Evolutionary conservation across 2,888 invertebrate genomes (phyloP), one percentile per base, ranked within the genome.

Genomic region (Osmoderma eremita): DNA sequence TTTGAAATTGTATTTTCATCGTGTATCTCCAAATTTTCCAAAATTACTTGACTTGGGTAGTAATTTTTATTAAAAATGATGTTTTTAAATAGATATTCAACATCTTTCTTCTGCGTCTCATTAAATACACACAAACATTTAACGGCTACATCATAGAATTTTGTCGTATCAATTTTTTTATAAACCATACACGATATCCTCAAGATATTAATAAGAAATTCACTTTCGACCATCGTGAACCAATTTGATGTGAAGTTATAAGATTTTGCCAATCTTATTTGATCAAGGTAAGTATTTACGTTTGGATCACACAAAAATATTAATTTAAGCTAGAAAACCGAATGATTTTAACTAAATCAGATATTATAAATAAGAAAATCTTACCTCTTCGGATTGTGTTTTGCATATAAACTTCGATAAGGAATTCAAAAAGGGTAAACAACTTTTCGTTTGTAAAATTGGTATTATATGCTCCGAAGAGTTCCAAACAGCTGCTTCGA

Each of bases 191-290:
- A 72, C 1, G 79, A 82, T 39, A 85, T 76, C 76, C 83, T 86
- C 24, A 88, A 76, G 64, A 85, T 78, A 75, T 84, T 85, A 73
- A 85, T 84, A 5, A 88, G 75, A 8, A 90, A 80, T 67, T 85
- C 83, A 6, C 85, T 83, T 81, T 90, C 90, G 73, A 86, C 84
- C 82, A 88, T 87, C 0, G 88, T 87, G 76, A 88, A 88, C 88
- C 88, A 88, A 76, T 87, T 87, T 49, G 83, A 83, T 66, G 82
- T 83, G n/a, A 88, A 79, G 73, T 81, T 82, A 67, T 78, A 80
- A 50, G 74, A 74, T 15, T 73, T 65, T 1, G 73, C 56, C 10
- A 71, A 67, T 69, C 81, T 80, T 13, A 88, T 69, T 61, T 77
- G 78, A 62, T 76, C 78, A 18, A 87, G 76, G 76, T 88, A 88